phyloP scores from a whole-genome alignment of 1,140 invertebrate species.

The Colletes latitarsis region DNA sequence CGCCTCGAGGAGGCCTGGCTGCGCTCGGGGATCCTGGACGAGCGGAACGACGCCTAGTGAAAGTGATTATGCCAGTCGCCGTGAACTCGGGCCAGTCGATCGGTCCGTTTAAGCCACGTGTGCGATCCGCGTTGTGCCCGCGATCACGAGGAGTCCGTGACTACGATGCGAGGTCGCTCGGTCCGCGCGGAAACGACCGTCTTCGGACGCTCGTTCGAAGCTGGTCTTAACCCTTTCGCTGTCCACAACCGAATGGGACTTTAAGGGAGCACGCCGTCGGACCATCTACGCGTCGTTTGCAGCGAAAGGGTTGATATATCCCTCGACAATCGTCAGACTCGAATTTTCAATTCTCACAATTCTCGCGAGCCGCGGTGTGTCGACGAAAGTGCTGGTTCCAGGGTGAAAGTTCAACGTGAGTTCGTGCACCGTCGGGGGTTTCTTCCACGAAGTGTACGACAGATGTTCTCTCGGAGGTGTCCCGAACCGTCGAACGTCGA shows the following conservation, averaged over 20 bases:
- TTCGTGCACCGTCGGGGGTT: too few species aligned
- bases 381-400: too few species aligned
- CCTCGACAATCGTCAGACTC: too few species aligned
- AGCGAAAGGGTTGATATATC: too few species aligned
- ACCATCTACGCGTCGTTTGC: too few species aligned
- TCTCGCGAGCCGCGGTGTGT: too few species aligned
- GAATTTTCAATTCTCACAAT: too few species aligned
- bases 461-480: neutral
- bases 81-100: neutral
- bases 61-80: constrained; percentile 25
- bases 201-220: constrained; percentile 19
- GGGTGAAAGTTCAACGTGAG: too few species aligned
- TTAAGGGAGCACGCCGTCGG: too few species aligned
- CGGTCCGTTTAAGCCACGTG: neutral
- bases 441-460: too few species aligned
- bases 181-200: neutral
- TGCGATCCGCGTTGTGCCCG: constrained; percentile 18
- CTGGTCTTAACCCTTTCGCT: neutral
- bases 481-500: neutral
- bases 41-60: constrained; percentile 22
- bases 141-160: constrained; percentile 4
- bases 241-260: too few species aligned
- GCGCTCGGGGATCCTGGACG: neutral
- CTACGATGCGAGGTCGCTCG: constrained; percentile 35
- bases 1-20: neutral